These are phyloP conservation scores for Allobates femoralis DNA, from an alignment of 2,797 vertebrate species.

Conservation along the genomic window DNA sequence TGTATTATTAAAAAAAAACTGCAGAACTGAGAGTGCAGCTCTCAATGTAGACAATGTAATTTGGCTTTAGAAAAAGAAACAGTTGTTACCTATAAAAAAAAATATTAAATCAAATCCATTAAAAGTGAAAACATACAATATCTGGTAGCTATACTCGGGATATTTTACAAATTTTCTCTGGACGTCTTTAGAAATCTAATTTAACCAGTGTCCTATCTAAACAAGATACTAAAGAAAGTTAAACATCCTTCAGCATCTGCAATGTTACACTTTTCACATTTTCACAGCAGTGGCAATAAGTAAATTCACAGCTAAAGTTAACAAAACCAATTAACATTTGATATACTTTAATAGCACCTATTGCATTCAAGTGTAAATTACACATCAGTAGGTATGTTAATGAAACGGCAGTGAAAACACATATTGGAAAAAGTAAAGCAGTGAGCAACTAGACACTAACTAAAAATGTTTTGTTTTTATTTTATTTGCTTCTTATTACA, in stretches of 20 bases:
- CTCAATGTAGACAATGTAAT: no score
- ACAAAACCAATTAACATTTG: slow-evolving; percentile 41
- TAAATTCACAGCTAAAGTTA: slow-evolving; percentile 46
- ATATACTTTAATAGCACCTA: slow-evolving; percentile 14
- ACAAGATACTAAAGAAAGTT: background rate
- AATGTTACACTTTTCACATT: slow-evolving; percentile 10
- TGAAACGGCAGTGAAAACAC: slow-evolving; percentile 20
- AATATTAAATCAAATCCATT: no score
- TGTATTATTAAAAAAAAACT: no score
- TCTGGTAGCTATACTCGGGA: no score
- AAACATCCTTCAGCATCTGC: background rate
- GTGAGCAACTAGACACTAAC: background rate
- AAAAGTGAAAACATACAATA: no score
- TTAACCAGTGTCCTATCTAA: background rate
- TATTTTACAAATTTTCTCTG: no score
- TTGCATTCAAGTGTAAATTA: slow-evolving; percentile 39
- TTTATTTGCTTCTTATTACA: background rate
- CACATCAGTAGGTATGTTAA: slow-evolving; percentile 24
- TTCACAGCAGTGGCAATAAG: slow-evolving; percentile 32
- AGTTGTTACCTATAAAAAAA: no score
- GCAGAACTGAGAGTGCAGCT: no score
- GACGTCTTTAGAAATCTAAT: no score
- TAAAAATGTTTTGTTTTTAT: no score
- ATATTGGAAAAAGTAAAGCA: slow-evolving; percentile 11
- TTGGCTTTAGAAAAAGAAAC: no score